Base-by-base conservation (phyloP, 2,797 vertebrate genomes). In the Enteromius mattozi region DNA sequence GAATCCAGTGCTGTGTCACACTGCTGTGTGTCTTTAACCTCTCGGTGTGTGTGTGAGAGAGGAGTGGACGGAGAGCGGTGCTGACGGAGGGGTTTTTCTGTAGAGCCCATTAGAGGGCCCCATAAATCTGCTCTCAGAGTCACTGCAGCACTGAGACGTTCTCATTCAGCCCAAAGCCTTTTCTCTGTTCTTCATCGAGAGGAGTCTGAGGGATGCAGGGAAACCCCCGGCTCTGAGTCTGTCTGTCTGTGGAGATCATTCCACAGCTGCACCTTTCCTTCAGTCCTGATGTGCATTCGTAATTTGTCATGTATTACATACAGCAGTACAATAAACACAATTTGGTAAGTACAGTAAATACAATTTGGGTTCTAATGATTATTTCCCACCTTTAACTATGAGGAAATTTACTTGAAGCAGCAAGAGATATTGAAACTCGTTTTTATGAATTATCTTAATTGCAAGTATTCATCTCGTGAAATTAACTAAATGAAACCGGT, bases 141-240 rank as follows among this genome's bases (percentile, higher is more conserved):
- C 82, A 80, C 87, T 76, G 87, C 88, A 90, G 88, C 84, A 54
- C 83, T 54, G 4, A 80, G 61, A 65, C n/a, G 19, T 78, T 61
- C 61, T 47, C 40, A 68, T 68, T 80, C 78, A 66, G 42, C 61
- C 24, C 6, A 68, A 51, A 54, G 45, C 30, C 40, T 56, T 69
- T 21, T 16, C 78, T 80, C n/a, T 6, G 49, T 54, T 69, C 69
- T 54, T 80, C 14, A 79, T 80, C 35, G 51, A 51, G 61, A 35
- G 30, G 35, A 16, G 27, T 19, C 27, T 0, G 42, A 66, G 21
- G 30, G 30, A 37, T 49, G 77, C 61, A 79, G 33, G 77, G 77
- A 65, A 65, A 78, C 59, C 77, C 77, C 27, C 27, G 24, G 35
- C 24, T 49, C 24, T 19, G 17, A 74, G 4, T 49, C 45, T 35